A percentile compares a stretch with the other conserved stretches of the same genome.
Evolutionary conservation across 2,888 invertebrate genomes (phyloP).

Genomic region (Vandiemenella viatica): DNA sequence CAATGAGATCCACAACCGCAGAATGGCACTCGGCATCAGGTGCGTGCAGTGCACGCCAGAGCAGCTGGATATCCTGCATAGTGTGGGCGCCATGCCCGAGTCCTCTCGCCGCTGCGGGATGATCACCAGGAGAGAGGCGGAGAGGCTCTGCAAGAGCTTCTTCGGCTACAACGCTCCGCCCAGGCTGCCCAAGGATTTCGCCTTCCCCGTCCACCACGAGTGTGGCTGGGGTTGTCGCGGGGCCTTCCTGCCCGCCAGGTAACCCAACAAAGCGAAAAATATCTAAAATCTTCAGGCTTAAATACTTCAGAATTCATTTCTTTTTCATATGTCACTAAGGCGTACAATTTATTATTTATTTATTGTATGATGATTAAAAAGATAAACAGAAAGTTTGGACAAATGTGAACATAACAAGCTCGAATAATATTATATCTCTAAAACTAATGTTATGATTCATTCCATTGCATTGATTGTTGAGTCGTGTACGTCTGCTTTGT

Average conservation of each 20-base stretch:
- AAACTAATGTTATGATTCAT: too few species aligned
- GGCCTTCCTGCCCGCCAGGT: constrained; percentile 62
- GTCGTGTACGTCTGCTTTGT: too few species aligned
- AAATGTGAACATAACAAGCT: too few species aligned
- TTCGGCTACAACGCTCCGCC: constrained; percentile 82
- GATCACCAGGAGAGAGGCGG: constrained; percentile 83
- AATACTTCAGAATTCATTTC: too few species aligned
- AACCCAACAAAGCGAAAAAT: too few species aligned
- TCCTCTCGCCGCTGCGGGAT: constrained; percentile 80
- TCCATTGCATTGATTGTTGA: too few species aligned
- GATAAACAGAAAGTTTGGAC: too few species aligned
- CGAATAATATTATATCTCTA: too few species aligned
- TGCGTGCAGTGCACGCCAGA: constrained; percentile 89
- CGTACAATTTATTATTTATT: too few species aligned
- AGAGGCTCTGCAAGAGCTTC: constrained; percentile 90
- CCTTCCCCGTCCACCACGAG: constrained; percentile 82
- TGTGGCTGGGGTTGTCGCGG: constrained; percentile 94
- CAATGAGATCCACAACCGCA: constrained; percentile 92
- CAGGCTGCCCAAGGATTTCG: constrained; percentile 83
- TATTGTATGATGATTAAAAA: too few species aligned
- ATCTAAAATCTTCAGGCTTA: too few species aligned
- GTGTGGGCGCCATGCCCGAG: constrained; percentile 91
- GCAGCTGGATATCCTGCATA: constrained; percentile 81
- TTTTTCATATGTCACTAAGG: too few species aligned
- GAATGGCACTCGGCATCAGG: constrained; percentile 83